Evolutionary conservation across 2,888 invertebrate genomes (phyloP), one percentile per base, ranked within the genome.

Genomic region (Argyra leucocephala): DNA sequence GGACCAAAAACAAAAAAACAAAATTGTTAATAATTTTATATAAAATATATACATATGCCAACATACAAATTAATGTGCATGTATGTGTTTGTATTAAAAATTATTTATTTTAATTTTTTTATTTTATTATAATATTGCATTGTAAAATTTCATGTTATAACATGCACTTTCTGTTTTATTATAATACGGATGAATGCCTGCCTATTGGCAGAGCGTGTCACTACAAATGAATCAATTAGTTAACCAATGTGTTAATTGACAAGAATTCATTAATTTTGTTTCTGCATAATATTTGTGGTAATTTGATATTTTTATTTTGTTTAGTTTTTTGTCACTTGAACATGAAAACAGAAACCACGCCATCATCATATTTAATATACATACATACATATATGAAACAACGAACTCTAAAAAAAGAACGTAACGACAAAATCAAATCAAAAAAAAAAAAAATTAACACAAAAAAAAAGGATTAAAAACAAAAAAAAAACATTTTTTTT

Each of bases 201-300:
- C 48, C n/a, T 48, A 48, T 48, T 48, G 48, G 48, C 48, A 48
- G 59, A 59, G 15, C 57, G 18, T 59, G 59, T 59, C 59, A 59
- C n/a, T 59, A 59, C 59, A 59, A 59, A 59, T 59, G 22, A 59
- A 23, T 59, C 23, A 59, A 59, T 59, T 59, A 59, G 59, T 59
- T 59, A 59, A 59, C 59, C 48, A 48, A 48, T 48, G 48, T 48
- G 48, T 48, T 48, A 48, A 48, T 48, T 48, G 48, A 48, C 48
- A 48, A 48, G 48, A 12, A 48, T 48, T 48, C 48, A 48, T 48
- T 48, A 48, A 48, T 48, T 48, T 48, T 48, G 9, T 48, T 48
- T 48, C 15, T 48, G 48, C 48, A 48, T 48, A 48, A 48, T 48
- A 48, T 48, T 48, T 48, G 48, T 48, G 48, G 48, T 48, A 48